These are phyloP conservation scores for Albula glossodonta DNA, from an alignment of 2,113 vertebrate species.

Conservation along the genomic window DNA sequence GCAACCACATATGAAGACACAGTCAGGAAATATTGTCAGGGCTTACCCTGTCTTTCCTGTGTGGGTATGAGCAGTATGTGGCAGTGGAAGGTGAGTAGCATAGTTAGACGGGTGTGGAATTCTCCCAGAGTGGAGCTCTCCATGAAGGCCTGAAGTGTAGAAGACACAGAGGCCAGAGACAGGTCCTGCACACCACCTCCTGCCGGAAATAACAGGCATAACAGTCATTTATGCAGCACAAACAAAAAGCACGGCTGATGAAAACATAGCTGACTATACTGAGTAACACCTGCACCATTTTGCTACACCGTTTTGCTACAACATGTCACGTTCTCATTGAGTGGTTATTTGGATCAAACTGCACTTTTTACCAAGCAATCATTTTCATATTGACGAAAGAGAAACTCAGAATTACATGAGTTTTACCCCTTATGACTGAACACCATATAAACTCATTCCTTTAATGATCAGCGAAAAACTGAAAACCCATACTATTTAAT, in stretches of 20 bases:
- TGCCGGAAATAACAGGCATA: slow-evolving; percentile 24
- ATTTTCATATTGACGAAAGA: no score
- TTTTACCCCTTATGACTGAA: no score
- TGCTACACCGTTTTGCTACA: no score
- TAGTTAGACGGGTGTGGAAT: slow-evolving; percentile 80
- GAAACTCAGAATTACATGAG: no score
- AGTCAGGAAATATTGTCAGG: not conserved
- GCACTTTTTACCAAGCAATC: no score
- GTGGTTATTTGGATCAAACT: no score
- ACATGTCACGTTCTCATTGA: no score
- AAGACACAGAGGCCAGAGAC: slow-evolving; percentile 72
- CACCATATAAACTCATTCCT: no score
- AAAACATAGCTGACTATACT: no score
- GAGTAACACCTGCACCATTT: no score
- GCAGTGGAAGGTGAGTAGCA: slow-evolving; percentile 91
- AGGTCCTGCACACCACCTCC: slow-evolving; percentile 49
- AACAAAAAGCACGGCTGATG: not conserved
- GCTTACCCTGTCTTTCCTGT: slow-evolving; percentile 77
- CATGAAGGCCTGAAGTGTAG: slow-evolving; percentile 86
- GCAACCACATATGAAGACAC: not conserved
- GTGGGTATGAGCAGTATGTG: slow-evolving; percentile 82
- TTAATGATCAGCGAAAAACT: no score
- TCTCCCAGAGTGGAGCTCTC: slow-evolving; percentile 89
- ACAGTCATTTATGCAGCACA: not conserved
- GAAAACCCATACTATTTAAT: no score